These are phyloP conservation scores for Stercorarius parasiticus DNA, from an alignment of 2,113 vertebrate genomes.

Conservation along the genomic window DNA sequence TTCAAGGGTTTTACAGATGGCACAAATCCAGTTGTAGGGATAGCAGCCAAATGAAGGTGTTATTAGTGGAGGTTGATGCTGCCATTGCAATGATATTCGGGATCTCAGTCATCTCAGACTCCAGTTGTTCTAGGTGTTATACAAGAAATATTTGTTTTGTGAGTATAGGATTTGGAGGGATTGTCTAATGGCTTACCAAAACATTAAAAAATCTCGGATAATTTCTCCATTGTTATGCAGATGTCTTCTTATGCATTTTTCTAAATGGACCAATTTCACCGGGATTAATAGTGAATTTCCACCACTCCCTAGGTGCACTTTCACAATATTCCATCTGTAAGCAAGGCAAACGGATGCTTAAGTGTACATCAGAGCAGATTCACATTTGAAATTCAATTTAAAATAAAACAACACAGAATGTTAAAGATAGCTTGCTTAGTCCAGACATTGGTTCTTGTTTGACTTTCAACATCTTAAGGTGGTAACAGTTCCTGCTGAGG, in stretches of 20 bases:
- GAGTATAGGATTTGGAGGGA: not conserved
- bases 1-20: not conserved
- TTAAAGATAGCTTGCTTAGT: not conserved
- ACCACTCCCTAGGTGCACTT: not conserved
- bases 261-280: not conserved
- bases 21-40: not conserved
- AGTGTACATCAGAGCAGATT: not conserved
- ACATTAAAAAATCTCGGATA: not conserved
- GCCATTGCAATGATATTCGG: not conserved
- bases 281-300: not conserved
- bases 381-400: not conserved
- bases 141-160: not conserved
- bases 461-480: not conserved
- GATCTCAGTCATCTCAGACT: not conserved
- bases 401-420: not conserved
- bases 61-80: not conserved
- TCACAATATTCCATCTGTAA: not conserved
- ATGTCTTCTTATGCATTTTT: not conserved
- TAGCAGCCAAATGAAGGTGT: not conserved
- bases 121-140: not conserved
- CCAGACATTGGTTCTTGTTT: not conserved
- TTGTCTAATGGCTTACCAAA: not conserved
- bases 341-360: not conserved
- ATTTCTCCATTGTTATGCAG: not conserved
- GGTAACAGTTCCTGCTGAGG: not conserved